Evolutionary conservation across 2,797 vertebrate species (phyloP).

Genomic region (Setipinna tenuifilis): DNA sequence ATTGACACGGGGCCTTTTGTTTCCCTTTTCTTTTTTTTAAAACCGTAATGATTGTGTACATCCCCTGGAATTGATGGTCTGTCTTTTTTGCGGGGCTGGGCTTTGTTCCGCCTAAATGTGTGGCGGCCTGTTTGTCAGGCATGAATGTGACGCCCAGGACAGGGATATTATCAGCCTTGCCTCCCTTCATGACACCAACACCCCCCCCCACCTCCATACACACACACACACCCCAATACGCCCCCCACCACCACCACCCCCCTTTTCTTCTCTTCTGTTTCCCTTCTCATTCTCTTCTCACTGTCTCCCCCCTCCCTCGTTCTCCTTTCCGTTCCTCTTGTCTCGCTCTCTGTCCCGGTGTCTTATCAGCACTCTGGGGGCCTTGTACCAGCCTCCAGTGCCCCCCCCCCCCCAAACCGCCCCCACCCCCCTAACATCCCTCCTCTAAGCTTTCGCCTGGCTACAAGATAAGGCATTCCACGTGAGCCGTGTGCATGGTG

Average conservation of each 20-base stretch:
- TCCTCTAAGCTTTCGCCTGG: conserved; percentile 77
- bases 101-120: conserved; percentile 86
- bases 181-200: neutral
- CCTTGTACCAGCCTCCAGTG: conserved; percentile 69
- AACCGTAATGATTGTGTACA: conserved; percentile 89
- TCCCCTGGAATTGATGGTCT: conserved; percentile 92
- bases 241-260: neutral
- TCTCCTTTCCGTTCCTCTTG: conserved; percentile 33
- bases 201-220: no score
- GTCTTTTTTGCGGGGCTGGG: conserved; percentile 80
- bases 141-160: conserved; percentile 70
- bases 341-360: conserved; percentile 58
- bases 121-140: conserved; percentile 78
- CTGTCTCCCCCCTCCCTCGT: conserved; percentile 30
- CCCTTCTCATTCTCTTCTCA: conserved; percentile 42
- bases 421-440: no score
- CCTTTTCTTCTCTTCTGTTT: conserved; percentile 19
- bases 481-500: conserved; percentile 69
- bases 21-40: conserved; percentile 60
- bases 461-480: conserved; percentile 83
- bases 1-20: conserved; percentile 91
- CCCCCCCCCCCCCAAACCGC: no score
- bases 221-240: no score
- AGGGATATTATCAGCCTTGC: conserved; percentile 81
- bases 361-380: conserved; percentile 86